phyloP scores from a whole-genome alignment of 2,888 invertebrate genomes.

The Acholoe squamosa region DNA sequence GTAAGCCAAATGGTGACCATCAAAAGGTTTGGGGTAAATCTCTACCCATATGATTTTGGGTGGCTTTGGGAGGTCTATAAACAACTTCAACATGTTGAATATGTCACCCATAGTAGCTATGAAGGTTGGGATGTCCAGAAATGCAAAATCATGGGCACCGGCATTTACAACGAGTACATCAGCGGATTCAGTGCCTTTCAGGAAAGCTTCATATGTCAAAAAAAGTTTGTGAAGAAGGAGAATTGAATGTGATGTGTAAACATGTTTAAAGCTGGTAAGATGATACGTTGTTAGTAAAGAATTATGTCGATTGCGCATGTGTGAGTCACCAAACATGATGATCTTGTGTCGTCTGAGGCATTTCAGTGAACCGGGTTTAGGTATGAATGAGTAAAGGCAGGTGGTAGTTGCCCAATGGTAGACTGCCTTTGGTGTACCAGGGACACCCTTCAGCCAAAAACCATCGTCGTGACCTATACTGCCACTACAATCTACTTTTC shows the following conservation, averaged over 20 bases:
- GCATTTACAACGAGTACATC: background rate
- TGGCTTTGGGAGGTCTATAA: background rate
- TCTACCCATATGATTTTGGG: conserved; percentile 4
- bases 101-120: conserved; percentile 18
- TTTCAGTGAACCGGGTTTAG: background rate
- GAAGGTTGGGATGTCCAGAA: background rate
- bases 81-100: background rate
- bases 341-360: background rate
- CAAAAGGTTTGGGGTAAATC: background rate
- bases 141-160: background rate
- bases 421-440: too few species aligned
- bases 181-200: background rate
- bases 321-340: background rate
- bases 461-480: background rate
- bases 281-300: background rate
- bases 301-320: background rate
- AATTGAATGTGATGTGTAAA: background rate
- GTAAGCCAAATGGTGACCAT: background rate
- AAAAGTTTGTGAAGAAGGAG: background rate
- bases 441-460: background rate
- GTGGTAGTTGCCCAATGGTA: conserved; percentile 6
- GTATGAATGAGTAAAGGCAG: background rate
- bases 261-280: background rate
- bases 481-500: background rate
- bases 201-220: background rate